Evolutionary conservation across 2,113 vertebrate species (phyloP).

Genomic region (Etia nguti): DNA sequence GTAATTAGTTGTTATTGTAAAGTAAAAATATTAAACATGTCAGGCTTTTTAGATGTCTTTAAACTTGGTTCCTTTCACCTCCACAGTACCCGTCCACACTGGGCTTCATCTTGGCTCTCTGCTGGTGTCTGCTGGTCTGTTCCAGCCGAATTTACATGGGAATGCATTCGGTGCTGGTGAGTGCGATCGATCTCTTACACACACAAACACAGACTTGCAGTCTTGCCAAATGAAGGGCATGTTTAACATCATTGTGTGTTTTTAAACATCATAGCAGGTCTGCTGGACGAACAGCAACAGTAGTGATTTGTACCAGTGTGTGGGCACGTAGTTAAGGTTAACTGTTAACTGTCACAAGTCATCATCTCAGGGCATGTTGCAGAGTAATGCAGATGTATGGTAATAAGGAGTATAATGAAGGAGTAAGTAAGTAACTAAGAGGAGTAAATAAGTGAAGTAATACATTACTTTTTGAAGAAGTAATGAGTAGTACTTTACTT

Average conservation of each 20-base stretch:
- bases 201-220: background rate
- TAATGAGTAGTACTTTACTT: background rate
- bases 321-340: background rate
- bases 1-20: background rate
- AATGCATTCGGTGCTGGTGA: conserved; percentile 98
- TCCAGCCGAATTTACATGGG: conserved; percentile 97
- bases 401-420: background rate
- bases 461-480: background rate
- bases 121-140: conserved; percentile 93
- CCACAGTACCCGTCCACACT: conserved; percentile 83
- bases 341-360: background rate
- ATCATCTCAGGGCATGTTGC: background rate
- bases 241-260: background rate
- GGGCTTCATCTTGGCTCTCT: conserved; percentile 81
- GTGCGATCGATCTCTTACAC: conserved; percentile 6
- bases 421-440: background rate
- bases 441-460: background rate
- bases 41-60: background rate
- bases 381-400: background rate
- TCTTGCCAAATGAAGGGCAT: background rate
- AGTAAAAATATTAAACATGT: background rate
- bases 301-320: background rate
- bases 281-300: background rate
- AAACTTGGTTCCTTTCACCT: background rate
- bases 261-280: background rate